Base-by-base conservation (phyloP, 1,140 invertebrate genomes). In the Aphaenogaster rudis region DNA sequence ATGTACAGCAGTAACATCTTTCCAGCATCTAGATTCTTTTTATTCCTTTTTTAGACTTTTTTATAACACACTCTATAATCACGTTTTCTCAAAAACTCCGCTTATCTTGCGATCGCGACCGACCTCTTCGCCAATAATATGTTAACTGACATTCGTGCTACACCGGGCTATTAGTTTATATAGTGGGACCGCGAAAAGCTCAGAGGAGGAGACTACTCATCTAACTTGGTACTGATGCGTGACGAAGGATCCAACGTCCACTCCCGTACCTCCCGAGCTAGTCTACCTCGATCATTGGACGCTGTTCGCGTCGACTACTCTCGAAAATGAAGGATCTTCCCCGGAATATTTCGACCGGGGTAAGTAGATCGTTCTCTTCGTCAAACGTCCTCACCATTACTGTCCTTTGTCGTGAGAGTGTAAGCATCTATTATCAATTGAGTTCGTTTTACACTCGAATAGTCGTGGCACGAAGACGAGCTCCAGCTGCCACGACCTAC, bases 171-270 rank as follows among this genome's bases (percentile, higher is more conserved):
- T 93, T 93, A 92, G 91, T 92, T 94, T 95, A 94, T 95, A 95
- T 94, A 95, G 91, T 28, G 77, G 76, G 79, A 63, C 87, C 69
- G 89, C 87, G 91, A 91, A 90, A 91, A 92, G 82, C 54, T 71
- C 71, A 80, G 89, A 91, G 91, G 91, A 92, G 89, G 92, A 94
- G 88, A 90, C 91, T 82, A 76, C 74, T 74, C 92, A 93, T 94
- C 91, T 92, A 93, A 93, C 88, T 92, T 81, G 92, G 93, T 91
- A 94, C 91, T 93, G 92, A 94, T 91, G 94, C 94, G 93, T 94
- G 92, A 94, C 94, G 92, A 93, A 92, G 89, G 91, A 92, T 93
- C 86, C 67, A 85, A 72, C 88, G 84, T 88, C 89, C 85, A 91
- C 72, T 91, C 87, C 85, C 89, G 77, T 79, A 74, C 74, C 78